A percentile compares a stretch with the other conserved stretches of the same genome.
phyloP scores from a whole-genome alignment of 2,113 vertebrate genomes.

The Apistogramma diplotaenia region DNA sequence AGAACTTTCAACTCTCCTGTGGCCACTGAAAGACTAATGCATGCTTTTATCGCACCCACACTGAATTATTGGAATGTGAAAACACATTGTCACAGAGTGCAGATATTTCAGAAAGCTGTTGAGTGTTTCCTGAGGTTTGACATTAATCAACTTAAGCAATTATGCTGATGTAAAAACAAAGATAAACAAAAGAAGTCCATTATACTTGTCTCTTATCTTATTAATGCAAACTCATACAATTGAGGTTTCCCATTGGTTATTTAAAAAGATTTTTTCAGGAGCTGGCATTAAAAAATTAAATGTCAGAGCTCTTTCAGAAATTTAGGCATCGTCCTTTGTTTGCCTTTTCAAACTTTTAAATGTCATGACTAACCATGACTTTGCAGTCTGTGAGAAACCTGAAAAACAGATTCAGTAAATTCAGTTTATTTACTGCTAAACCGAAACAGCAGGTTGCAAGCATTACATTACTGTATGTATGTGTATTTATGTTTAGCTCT shows the following conservation, averaged over 20 bases:
- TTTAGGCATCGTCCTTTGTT: neutral
- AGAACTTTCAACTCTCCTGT: neutral
- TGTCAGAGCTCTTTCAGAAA: neutral
- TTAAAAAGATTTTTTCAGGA: neutral
- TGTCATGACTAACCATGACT: neutral
- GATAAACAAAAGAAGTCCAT: neutral
- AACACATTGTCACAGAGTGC: neutral
- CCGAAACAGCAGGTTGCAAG: rapidly evolving
- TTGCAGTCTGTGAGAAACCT: neutral
- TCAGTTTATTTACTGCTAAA: neutral
- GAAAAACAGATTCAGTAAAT: neutral
- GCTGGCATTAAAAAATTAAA: neutral
- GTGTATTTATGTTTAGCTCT: neutral
- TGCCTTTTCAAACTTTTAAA: neutral
- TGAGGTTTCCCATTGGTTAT: neutral
- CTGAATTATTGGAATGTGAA: neutral
- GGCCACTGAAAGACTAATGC: neutral
- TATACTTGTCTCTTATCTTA: neutral
- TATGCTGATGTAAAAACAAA: neutral
- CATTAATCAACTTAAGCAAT: neutral
- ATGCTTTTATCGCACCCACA: conserved; percentile 5
- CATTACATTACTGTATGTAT: neutral
- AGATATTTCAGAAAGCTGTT: neutral
- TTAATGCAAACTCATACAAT: neutral
- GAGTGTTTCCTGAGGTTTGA: neutral